A percentile compares a stretch with the other conserved stretches of the same genome.
phyloP scores from a whole-genome alignment of 1,140 invertebrate genomes.

The Caenorhabditis latens region DNA sequence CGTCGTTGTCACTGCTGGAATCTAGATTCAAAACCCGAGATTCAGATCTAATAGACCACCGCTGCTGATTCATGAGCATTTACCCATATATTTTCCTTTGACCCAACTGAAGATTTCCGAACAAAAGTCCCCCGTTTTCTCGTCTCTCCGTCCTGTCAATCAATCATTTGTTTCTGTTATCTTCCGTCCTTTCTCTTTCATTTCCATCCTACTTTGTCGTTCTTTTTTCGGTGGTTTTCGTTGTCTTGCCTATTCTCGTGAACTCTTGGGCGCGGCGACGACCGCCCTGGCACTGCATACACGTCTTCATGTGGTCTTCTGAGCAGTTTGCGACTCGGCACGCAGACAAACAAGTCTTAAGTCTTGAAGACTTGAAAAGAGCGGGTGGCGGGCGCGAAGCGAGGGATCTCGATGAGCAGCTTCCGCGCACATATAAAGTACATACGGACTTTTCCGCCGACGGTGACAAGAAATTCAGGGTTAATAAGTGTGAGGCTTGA shows the following conservation, averaged over 20 bases:
- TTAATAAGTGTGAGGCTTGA: neutral
- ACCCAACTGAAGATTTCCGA: constrained; percentile 42
- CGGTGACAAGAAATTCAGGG: neutral
- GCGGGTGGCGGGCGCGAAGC: neutral
- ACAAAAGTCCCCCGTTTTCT: constrained; percentile 15
- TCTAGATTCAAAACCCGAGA: too few relatives aligned
- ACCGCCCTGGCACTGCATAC: neutral
- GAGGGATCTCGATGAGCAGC: constrained; percentile 19
- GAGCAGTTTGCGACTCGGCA: neutral
- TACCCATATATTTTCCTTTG: neutral
- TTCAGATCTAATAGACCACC: too few relatives aligned
- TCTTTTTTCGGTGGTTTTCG: neutral
- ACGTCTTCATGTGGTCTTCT: neutral
- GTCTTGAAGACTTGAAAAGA: neutral
- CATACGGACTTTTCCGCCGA: neutral
- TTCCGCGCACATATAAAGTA: constrained; percentile 1
- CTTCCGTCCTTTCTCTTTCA: constrained; percentile 44
- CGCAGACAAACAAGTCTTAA: neutral
- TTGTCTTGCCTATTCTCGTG: neutral
- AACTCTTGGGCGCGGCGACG: constrained; percentile 11
- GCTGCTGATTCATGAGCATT: too few relatives aligned
- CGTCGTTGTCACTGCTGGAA: too few relatives aligned
- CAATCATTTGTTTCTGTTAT: constrained; percentile 54
- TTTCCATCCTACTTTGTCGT: constrained; percentile 29
- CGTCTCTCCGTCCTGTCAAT: constrained; percentile 42